Conservation (phyloP, 2,797 vertebrate genomes). For the Menidia menidia region DNA sequence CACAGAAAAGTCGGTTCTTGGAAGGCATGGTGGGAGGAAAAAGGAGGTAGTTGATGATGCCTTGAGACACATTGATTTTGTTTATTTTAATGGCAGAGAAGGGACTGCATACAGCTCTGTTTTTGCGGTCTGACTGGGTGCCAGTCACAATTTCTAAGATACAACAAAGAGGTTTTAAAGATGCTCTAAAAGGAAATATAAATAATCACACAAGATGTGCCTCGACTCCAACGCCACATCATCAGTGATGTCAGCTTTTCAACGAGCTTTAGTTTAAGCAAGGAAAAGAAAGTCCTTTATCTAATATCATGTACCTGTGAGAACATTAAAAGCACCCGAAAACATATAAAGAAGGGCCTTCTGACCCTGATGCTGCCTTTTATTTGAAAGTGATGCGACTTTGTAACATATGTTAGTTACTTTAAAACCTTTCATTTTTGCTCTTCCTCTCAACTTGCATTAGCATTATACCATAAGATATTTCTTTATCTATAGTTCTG, state of each 20-base stretch:
- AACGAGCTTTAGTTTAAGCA: not conserved
- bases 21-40: constrained; percentile 10
- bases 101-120: constrained; percentile 34
- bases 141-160: constrained; percentile 41
- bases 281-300: not conserved
- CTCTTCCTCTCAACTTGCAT: constrained; percentile 1
- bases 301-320: not conserved
- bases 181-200: constrained; percentile 50
- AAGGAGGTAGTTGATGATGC: constrained; percentile 29
- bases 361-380: constrained; percentile 1
- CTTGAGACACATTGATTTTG: constrained; percentile 37
- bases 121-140: constrained; percentile 56
- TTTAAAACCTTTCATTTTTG: not conserved
- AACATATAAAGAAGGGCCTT: constrained; percentile 7
- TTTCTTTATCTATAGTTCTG: not conserved
- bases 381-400: no score
- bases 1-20: constrained; percentile 18
- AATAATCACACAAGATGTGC: constrained; percentile 55
- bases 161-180: constrained; percentile 43
- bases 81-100: constrained; percentile 69
- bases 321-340: not conserved
- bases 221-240: constrained; percentile 53
- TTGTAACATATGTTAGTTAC: no score
- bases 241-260: constrained; percentile 28
- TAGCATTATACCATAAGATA: not conserved